A percentile compares a stretch with the other conserved stretches of the same genome.
These are phyloP conservation scores for Leptonema lineaticorne DNA, from an alignment of 1,140 invertebrate species.

Conservation along the genomic window DNA sequence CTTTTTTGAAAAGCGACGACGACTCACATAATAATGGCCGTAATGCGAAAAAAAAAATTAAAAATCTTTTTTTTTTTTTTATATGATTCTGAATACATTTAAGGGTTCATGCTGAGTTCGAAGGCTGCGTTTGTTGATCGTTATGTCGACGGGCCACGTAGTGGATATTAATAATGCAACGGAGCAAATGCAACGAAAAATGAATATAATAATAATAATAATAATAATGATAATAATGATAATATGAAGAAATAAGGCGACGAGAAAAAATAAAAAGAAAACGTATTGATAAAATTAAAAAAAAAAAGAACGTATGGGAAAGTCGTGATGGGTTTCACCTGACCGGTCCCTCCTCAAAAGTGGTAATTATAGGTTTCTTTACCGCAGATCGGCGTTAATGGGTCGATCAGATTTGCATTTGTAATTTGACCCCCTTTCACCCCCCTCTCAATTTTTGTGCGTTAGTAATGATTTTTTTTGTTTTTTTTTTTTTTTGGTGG, in stretches of 20 bases:
- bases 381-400: conserved; percentile 39
- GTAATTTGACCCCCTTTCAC: conserved; percentile 36
- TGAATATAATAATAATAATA: neutral
- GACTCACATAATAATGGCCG: conserved; percentile 20
- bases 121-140: conserved; percentile 35
- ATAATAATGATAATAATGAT: no score
- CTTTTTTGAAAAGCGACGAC: neutral
- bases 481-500: no score
- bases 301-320: conserved; percentile 39
- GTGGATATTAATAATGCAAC: conserved; percentile 35
- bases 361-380: conserved; percentile 37
- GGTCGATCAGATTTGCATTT: conserved; percentile 42
- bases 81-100: conserved; percentile 27
- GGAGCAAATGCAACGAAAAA: neutral
- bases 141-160: conserved; percentile 40
- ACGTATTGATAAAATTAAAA: conserved; percentile 37
- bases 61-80: neutral
- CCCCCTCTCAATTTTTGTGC: neutral
- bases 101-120: conserved; percentile 34
- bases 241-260: neutral
- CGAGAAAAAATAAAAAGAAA: conserved; percentile 2
- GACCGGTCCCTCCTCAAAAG: conserved; percentile 29
- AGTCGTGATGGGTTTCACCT: conserved; percentile 33
- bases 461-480: no score
- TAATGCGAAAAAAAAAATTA: conserved; percentile 24